Evolutionary conservation across 2,113 vertebrate species (phyloP).

Genomic region (Syrmaticus mikado): DNA sequence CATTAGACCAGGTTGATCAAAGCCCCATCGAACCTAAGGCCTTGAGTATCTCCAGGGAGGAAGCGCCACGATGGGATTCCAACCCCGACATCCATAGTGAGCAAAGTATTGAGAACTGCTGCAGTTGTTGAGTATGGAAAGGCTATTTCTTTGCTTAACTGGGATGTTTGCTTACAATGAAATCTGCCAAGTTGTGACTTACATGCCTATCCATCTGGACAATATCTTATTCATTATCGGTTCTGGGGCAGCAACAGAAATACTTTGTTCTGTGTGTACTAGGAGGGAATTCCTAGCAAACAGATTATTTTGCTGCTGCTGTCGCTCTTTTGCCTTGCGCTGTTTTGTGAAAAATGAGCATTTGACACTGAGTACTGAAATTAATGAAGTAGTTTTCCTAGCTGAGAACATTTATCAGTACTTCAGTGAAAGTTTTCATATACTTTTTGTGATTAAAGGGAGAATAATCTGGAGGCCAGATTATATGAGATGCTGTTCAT

Average conservation of each 20-base stretch:
- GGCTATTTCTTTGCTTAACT: not conserved
- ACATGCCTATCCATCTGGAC: not conserved
- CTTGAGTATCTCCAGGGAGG: too few relatives aligned
- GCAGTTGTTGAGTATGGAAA: not conserved
- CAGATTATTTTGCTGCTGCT: not conserved
- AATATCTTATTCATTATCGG: not conserved
- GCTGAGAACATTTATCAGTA: not conserved
- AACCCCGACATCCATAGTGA: not conserved
- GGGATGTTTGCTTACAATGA: not conserved
- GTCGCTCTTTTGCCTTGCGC: not conserved
- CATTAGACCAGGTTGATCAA: too few relatives aligned
- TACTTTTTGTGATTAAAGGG: not conserved
- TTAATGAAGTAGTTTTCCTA: not conserved
- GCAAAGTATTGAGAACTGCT: not conserved
- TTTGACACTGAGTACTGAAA: not conserved
- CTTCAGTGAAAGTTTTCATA: not conserved
- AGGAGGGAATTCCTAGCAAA: not conserved
- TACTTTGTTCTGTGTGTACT: not conserved
- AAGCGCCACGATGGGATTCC: too few relatives aligned
- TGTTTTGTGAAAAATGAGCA: not conserved
- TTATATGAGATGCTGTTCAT: not conserved
- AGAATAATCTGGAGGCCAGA: not conserved
- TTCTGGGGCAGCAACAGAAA: constrained; percentile 4
- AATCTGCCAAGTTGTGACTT: not conserved
- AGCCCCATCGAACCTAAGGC: too few relatives aligned